These are phyloP conservation scores for Leptinotarsa texana DNA, from an alignment of 1,140 invertebrate species.

Conservation along the genomic window DNA sequence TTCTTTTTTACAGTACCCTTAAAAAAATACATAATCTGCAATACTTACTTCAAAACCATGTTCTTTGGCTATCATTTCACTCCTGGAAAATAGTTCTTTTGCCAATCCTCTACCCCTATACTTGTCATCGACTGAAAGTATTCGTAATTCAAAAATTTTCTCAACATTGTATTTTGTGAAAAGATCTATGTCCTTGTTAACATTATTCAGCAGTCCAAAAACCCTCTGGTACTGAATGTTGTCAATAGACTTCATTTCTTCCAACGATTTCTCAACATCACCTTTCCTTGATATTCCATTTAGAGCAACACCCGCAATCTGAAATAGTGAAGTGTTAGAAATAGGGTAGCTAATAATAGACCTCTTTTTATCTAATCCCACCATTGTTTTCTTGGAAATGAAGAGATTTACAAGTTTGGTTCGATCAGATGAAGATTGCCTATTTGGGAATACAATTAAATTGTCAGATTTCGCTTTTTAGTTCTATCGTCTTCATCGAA, in stretches of 20 bases:
- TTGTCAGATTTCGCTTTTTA: too few relatives aligned
- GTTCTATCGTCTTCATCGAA: too few relatives aligned
- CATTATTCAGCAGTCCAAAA: constrained; percentile 66
- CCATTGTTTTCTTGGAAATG: too few relatives aligned
- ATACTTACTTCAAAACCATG: constrained; percentile 69
- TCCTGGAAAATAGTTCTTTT: constrained; percentile 68
- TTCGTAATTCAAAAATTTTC: constrained; percentile 77
- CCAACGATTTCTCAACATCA: constrained; percentile 63
- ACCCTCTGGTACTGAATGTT: constrained; percentile 70
- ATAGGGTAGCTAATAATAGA: too few relatives aligned
- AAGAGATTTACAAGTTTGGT: too few relatives aligned
- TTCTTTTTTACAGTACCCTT: too few relatives aligned
- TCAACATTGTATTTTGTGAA: constrained; percentile 69
- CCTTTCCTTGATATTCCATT: constrained; percentile 65
- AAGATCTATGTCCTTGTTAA: constrained; percentile 65
- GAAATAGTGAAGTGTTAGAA: neutral
- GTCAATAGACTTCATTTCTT: constrained; percentile 61
- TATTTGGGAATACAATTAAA: too few relatives aligned
- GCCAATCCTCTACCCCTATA: constrained; percentile 74
- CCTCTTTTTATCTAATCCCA: too few relatives aligned
- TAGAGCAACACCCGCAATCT: constrained; percentile 70
- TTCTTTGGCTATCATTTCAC: constrained; percentile 67
- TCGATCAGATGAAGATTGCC: too few relatives aligned
- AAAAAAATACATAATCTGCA: too few relatives aligned
- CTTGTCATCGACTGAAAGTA: constrained; percentile 72